phyloP scores from a whole-genome alignment of 2,888 invertebrate species.

The Ditylenchus weischeri region DNA sequence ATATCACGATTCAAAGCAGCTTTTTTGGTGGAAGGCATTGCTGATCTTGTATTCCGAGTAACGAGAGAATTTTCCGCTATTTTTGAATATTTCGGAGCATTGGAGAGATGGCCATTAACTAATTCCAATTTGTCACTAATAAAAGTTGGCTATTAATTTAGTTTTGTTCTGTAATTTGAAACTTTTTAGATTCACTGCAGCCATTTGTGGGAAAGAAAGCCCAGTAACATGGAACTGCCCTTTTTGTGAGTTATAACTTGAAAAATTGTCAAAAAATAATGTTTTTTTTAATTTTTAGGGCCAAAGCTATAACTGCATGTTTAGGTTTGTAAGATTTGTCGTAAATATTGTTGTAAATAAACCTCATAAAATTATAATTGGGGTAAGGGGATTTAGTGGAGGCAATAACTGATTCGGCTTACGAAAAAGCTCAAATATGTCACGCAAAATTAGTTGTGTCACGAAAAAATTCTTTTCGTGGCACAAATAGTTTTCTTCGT shows the following conservation, averaged over 20 bases:
- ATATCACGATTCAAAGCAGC: constrained; percentile 33
- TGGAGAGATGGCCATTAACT: constrained; percentile 32
- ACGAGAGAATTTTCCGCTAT: constrained; percentile 34
- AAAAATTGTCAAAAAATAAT: neutral
- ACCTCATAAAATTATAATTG: no score
- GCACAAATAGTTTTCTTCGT: no score
- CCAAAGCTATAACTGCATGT: constrained; percentile 44
- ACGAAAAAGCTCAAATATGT: no score
- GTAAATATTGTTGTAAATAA: no score
- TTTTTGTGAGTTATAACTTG: constrained; percentile 10
- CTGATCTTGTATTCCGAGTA: constrained; percentile 34
- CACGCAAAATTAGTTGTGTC: no score
- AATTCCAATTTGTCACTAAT: constrained; percentile 11
- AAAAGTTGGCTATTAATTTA: constrained; percentile 10
- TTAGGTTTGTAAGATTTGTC: constrained; percentile 22
- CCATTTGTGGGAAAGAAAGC: constrained; percentile 25
- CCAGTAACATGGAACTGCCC: constrained; percentile 13
- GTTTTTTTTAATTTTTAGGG: constrained; percentile 33
- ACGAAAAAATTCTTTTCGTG: no score
- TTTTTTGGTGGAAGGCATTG: constrained; percentile 26
- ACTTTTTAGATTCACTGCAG: constrained; percentile 21
- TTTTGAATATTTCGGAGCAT: constrained; percentile 30
- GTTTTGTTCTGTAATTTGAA: constrained; percentile 19
- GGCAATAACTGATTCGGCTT: no score
- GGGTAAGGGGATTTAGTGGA: no score